Evolutionary conservation across 2,113 vertebrate species (phyloP), one percentile per base, ranked within the genome.

Genomic region (Lophotis ruficrista): DNA sequence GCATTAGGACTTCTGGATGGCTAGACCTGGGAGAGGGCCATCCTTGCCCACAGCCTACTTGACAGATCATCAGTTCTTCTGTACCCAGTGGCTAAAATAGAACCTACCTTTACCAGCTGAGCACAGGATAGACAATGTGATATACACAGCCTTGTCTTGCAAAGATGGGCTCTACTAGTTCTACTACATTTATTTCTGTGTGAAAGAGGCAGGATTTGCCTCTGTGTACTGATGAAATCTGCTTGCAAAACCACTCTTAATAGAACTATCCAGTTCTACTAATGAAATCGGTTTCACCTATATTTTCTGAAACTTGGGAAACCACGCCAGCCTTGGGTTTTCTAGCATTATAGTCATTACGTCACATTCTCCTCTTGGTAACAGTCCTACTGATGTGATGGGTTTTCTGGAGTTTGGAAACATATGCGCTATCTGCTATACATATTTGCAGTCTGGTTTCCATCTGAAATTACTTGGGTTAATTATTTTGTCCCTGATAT

Each of bases 91-190:
- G 38, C 37, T 76, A 50, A 81, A 69, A 30, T 11, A 75, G 45
- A n/a, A 83, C 8, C 33, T 90, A 51, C 43, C 60, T 58, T 87
- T 48, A 61, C 20, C 12, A 54, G 38, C 7, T 17, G 24, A 81
- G 7, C 1, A 0, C 33, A 24, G 16, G 16, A 23, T 15, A 69
- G 60, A 33, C 1, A 3, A 8, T n/a, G 33, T 37, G n/a, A 25
- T 17, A 18, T 19, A 54, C 6, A 43, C 30, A 43, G 10, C 21
- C 25, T 58, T 28, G 13, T 66, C 48, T 61, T 65, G 37, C 45
- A 72, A 69, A 87, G 25, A 48, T n/a, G 37, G n/a, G 4, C 24
- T 56, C 10, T 54, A 3, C 18, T 53, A 53, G 53, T 48, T 64
- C 37, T 70, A 27, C 22, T 81, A 30, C 7, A 4, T 80, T 73